Evolutionary conservation across 1,140 invertebrate species (phyloP).

Genomic region (Limonius californicus): DNA sequence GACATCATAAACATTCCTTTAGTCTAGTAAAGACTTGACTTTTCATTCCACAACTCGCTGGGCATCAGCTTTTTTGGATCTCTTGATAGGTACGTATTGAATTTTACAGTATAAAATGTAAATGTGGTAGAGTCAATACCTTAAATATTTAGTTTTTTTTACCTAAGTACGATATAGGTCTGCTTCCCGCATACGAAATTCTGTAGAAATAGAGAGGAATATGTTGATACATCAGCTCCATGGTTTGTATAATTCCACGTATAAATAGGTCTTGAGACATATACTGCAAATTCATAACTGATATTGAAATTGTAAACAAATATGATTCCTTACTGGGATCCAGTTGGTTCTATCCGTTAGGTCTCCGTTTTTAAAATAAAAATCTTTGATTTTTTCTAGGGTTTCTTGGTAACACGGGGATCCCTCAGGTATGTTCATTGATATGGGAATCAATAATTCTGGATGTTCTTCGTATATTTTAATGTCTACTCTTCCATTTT

Average conservation of each 20-base stretch:
- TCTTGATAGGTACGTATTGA: too few species aligned
- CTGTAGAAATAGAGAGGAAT: background rate
- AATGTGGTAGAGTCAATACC: too few species aligned
- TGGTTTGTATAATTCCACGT: constrained; percentile 17
- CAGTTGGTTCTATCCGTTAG: background rate
- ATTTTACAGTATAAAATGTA: too few species aligned
- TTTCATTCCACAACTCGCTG: too few species aligned
- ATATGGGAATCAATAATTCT: background rate
- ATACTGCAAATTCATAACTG: constrained; percentile 15
- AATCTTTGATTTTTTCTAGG: background rate
- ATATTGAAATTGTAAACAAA: background rate
- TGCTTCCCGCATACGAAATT: background rate
- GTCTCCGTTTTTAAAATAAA: background rate
- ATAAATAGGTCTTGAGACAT: constrained; percentile 20
- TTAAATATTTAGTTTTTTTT: too few species aligned
- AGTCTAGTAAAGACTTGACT: too few species aligned
- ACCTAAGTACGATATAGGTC: background rate
- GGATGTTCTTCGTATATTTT: background rate
- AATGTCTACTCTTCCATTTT: background rate
- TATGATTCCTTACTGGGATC: background rate
- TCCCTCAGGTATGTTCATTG: background rate
- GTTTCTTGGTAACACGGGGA: background rate
- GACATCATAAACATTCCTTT: too few species aligned
- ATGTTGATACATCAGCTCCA: too few species aligned
- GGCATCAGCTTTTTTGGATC: too few species aligned